These are phyloP conservation scores for Poecile atricapillus DNA, from an alignment of 2,113 vertebrate genomes.

Conservation along the genomic window DNA sequence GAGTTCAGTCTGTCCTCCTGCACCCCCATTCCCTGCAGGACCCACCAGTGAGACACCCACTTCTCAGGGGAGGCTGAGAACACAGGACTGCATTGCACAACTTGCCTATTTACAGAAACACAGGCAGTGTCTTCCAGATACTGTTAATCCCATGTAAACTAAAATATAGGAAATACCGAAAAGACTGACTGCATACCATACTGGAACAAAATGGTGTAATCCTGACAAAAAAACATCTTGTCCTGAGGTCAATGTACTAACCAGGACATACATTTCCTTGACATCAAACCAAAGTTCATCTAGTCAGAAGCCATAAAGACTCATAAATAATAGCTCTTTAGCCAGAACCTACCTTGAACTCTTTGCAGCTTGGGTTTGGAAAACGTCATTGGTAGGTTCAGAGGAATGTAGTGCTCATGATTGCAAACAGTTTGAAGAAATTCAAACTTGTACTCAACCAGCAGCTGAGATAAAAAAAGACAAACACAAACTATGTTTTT, in stretches of 20 bases:
- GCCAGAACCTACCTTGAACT: constrained; percentile 82
- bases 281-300: neutral
- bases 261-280: neutral
- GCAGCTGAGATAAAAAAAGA: constrained; percentile 72
- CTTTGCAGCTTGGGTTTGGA: constrained; percentile 90
- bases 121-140: neutral
- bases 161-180: neutral
- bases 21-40: neutral
- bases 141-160: neutral
- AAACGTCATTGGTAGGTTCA: constrained; percentile 95
- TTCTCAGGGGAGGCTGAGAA: neutral
- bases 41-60: accelerated
- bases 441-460: constrained; percentile 94
- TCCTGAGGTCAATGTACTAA: neutral
- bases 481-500: neutral
- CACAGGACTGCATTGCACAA: neutral
- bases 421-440: constrained; percentile 92
- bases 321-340: neutral
- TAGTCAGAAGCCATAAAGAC: neutral
- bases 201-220: neutral
- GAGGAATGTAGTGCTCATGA: constrained; percentile 96
- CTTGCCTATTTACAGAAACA: neutral
- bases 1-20: neutral
- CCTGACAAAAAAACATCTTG: neutral
- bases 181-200: too few species aligned